Percentiles rank a stretch among this genome's conserved stretches.
These are phyloP conservation scores for Troilus luridus DNA, from an alignment of 2,888 invertebrate genomes.

Conservation along the genomic window DNA sequence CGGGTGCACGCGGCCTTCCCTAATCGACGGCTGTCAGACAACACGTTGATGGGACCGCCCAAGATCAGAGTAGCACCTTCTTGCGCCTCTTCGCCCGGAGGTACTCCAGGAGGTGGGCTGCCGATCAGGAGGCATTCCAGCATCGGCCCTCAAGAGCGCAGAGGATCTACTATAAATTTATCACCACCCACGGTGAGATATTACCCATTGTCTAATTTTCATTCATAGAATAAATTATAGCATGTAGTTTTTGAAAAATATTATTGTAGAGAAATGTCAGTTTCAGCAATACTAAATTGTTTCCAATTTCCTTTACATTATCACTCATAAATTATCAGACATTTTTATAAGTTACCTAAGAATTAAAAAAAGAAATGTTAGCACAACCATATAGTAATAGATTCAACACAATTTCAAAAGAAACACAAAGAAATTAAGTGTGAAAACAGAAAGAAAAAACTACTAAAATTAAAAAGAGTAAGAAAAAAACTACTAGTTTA, in stretches of 20 bases:
- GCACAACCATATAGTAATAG: too few species aligned
- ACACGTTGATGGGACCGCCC: slow-evolving; percentile 86
- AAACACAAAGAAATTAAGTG: neutral
- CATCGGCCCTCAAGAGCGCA: slow-evolving; percentile 90
- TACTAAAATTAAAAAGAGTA: too few species aligned
- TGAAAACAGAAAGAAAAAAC: neutral
- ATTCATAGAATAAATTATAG: neutral
- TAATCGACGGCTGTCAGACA: slow-evolving; percentile 90
- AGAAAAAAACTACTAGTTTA: too few species aligned
- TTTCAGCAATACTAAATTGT: neutral
- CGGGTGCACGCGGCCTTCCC: slow-evolving; percentile 87
- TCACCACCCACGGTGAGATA: slow-evolving; percentile 90
- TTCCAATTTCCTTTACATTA: neutral
- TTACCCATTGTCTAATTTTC: neutral
- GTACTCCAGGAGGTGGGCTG: slow-evolving; percentile 80
- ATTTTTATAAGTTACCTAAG: too few species aligned
- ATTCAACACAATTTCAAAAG: too few species aligned
- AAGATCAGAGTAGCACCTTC: slow-evolving; percentile 91
- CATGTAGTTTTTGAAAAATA: neutral
- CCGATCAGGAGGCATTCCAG: slow-evolving; percentile 92
- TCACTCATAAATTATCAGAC: too few species aligned
- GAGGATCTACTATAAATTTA: slow-evolving; percentile 86
- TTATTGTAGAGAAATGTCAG: neutral
- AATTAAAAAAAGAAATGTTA: too few species aligned
- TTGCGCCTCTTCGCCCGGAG: slow-evolving; percentile 85